Percentiles rank a stretch among this genome's conserved stretches.
Evolutionary conservation across 2,888 invertebrate species (phyloP).

Genomic region (Entomobrya proxima): DNA sequence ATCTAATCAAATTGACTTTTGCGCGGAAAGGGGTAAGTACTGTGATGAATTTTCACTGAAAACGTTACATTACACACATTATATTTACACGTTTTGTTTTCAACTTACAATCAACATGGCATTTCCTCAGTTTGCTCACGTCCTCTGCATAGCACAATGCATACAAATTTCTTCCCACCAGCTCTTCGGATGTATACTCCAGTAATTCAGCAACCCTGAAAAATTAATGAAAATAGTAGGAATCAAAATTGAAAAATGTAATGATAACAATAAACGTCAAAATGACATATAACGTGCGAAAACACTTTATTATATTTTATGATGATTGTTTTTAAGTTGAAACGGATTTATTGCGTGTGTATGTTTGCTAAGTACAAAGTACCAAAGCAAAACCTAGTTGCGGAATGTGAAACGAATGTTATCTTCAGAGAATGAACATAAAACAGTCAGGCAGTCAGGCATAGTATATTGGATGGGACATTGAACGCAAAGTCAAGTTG

Average conservation of each 20-base stretch:
- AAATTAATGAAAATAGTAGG: constrained; percentile 3
- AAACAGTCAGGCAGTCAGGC: too few species aligned
- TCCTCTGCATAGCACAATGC: constrained; percentile 97
- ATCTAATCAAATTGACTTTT: too few species aligned
- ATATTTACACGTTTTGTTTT: neutral
- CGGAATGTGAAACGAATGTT: too few species aligned
- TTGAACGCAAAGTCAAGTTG: too few species aligned
- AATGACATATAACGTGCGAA: constrained; percentile 28
- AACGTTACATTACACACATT: neutral
- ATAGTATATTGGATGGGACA: too few species aligned
- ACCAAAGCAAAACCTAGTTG: too few species aligned
- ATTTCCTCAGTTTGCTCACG: constrained; percentile 93
- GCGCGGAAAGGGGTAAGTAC: too few species aligned
- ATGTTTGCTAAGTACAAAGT: too few species aligned
- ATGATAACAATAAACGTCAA: constrained; percentile 31
- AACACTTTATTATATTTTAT: constrained; percentile 19
- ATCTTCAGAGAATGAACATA: too few species aligned
- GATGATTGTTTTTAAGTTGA: constrained; percentile 27
- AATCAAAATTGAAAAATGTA: constrained; percentile 19
- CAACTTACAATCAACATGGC: constrained; percentile 95
- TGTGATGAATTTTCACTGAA: too few species aligned
- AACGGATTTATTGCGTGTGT: too few species aligned
- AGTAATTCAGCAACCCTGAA: constrained; percentile 92
- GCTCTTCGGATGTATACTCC: constrained; percentile 94
- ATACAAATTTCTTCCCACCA: constrained; percentile 95